Evolutionary conservation across 2,113 vertebrate species (phyloP), one percentile per base, ranked within the genome.

Genomic region (Maylandia zebra): DNA sequence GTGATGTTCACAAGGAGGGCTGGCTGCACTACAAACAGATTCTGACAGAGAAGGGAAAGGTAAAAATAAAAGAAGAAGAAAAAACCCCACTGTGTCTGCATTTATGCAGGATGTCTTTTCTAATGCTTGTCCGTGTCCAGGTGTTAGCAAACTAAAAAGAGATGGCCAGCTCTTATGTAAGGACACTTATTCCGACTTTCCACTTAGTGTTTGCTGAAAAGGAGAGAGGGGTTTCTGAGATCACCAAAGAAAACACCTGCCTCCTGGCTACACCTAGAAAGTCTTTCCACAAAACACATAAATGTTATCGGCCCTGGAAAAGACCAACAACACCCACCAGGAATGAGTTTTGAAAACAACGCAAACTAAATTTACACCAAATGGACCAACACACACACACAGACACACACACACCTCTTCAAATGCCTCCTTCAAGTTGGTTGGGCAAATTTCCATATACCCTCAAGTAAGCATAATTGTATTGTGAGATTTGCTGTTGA

Each of bases 41-140:
- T 96, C 97, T 98, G 92, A 98, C 98, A 84, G 98, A 98, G 95
- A 99, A 99, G 96, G 98, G 98, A 92, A 99, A 99, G 98, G 98
- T 98, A 91, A 30, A 48, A 48, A 30, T 8, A 0, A 69, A 11
- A 34, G 57, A 17, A 61, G 14, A 32, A 61, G 30, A 1, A 64
- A 64, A 34, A 10, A 0, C 1, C 8, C 1, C 4, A 24, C 36
- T 69, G 64, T 2, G 10, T 69, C 41, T 45, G 2, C 13, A 30
- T 10, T 76, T 16, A 48, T 30, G 41, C n/a, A 45, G 41, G 5
- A 45, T 45, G 38, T 45, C 5, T 74, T 45, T 74, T 45, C 38
- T 74, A 27, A 43, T 16, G 13, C 14, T 74, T 48, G 69, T 74
- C 41, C 41, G 0, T 16, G n/a, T 69, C 34, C 34, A 22, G 19